Evolutionary conservation across 1,140 invertebrate species (phyloP).

Genomic region (Aleiodes sp.): DNA sequence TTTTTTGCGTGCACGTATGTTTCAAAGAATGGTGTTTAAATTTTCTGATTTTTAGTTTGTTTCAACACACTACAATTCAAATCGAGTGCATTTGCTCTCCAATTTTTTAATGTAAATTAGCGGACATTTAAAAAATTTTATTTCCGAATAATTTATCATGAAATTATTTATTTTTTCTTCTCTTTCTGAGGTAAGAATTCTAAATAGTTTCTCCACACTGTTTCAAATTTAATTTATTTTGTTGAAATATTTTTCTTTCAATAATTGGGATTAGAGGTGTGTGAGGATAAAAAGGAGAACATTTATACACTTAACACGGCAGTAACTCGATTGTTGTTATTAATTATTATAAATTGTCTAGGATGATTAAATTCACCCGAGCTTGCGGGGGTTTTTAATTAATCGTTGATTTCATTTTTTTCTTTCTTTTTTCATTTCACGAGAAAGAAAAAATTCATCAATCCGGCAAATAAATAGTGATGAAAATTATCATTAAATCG

Average conservation of each 20-base stretch:
- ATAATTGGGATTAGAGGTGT: slow-evolving; percentile 20
- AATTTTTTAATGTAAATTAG: slow-evolving; percentile 4
- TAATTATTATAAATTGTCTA: slow-evolving; percentile 48
- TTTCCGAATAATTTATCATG: slow-evolving; percentile 1
- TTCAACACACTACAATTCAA: neutral
- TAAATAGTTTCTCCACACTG: neutral
- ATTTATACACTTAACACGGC: slow-evolving; percentile 51
- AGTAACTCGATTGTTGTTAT: slow-evolving; percentile 49
- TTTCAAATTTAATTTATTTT: neutral
- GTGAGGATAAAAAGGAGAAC: slow-evolving; percentile 29
- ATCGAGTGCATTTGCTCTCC: neutral
- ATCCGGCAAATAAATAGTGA: slow-evolving; percentile 20
- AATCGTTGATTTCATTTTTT: neutral
- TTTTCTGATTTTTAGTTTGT: neutral
- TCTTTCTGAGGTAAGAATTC: neutral
- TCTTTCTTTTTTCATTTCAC: neutral
- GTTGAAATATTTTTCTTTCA: slow-evolving; percentile 23
- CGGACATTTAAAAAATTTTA: slow-evolving; percentile 10
- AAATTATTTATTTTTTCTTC: neutral
- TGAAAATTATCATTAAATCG: slow-evolving; percentile 3
- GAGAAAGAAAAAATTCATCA: neutral
- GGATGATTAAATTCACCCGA: slow-evolving; percentile 16
- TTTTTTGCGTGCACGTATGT: slow-evolving; percentile 26
- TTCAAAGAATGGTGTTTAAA: slow-evolving; percentile 14
- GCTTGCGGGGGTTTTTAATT: neutral